Conservation (phyloP, 2,113 vertebrate genomes). For the Microtus pennsylvanicus region DNA sequence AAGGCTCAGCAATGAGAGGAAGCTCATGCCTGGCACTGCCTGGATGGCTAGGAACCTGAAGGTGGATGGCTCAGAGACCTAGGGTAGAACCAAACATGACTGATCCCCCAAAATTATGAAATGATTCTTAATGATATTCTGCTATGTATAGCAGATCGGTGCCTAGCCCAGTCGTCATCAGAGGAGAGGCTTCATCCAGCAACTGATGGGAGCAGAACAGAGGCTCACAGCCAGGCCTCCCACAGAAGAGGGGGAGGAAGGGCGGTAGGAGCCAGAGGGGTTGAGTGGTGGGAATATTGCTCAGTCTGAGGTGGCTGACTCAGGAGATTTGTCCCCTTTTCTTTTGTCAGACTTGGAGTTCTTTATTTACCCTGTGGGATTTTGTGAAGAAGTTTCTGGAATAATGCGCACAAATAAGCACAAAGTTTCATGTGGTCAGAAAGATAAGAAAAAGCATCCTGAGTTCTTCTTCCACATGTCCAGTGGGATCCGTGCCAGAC, state of each 20-base stretch:
- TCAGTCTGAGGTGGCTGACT: not conserved
- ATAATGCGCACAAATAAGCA: not conserved
- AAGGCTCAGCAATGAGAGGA: not conserved
- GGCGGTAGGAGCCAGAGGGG: not conserved
- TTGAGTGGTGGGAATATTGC: not conserved
- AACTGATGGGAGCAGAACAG: not conserved
- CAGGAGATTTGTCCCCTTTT: not conserved
- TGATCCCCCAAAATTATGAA: not conserved
- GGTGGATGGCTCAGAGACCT: not conserved
- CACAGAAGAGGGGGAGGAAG: not conserved
- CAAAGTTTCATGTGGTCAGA: not conserved
- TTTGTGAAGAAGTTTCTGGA: conserved; percentile 29
- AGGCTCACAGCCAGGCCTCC: not conserved
- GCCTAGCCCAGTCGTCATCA: not conserved
- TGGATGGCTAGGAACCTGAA: not conserved
- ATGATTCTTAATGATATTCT: not conserved
- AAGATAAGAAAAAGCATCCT: not conserved
- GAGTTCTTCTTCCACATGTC: not conserved
- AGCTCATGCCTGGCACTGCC: not conserved
- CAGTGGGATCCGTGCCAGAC: not conserved
- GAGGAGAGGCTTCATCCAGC: not conserved
- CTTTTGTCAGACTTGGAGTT: not conserved
- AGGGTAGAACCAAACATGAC: not conserved
- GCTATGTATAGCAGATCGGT: not conserved
- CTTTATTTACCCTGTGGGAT: conserved; percentile 21